Evolutionary conservation across 2,113 vertebrate genomes (phyloP), one percentile per base, ranked within the genome.

Genomic region (Scytalopus superciliaris): DNA sequence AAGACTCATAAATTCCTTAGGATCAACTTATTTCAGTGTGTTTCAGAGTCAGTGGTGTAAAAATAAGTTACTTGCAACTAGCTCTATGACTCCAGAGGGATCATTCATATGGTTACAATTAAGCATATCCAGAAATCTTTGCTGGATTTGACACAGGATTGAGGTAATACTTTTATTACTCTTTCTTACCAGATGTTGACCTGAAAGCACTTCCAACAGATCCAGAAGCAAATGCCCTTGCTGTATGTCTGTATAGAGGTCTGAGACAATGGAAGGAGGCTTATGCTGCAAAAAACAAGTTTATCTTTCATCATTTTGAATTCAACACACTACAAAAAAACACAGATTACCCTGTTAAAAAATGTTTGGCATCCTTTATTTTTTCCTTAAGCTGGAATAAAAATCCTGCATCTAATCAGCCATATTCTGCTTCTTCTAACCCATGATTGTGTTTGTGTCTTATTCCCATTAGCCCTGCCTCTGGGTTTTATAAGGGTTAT

Each of bases 151-250:
- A 95, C 1, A 3, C 94, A 76, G 60, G 60, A 89, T 1, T 78
- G 69, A 89, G 64, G 56, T 73, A 90, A 64, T 86, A 89, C 44
- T 91, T 80, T 75, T 86, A 89, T 89, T 57, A 63, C 22, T 89
- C 47, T 81, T 7, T 94, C 99, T 99, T 98, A 99, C 99, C 92
- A 99, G 94, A 84, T 97, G 98, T 96, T 99, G 98, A 53, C 98
- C 98, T 27, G 99, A 99, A 97, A 99, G 99, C 50, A 99, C 99
- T 98, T 99, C 99, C 96, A 99, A 96, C 63, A 99, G 98, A 97
- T 99, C 99, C 97, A 99, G 89, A 63, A 99, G 98, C 80, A 97
- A 97, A 72, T 98, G 98, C 50, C 99, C 99, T 79, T 99, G 98
- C 23, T 98, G 97, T 80, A 99, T 98, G 73, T 99, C 99, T 35